Base-by-base conservation (phyloP, 1,140 invertebrate genomes). In the Achroia grisella region DNA sequence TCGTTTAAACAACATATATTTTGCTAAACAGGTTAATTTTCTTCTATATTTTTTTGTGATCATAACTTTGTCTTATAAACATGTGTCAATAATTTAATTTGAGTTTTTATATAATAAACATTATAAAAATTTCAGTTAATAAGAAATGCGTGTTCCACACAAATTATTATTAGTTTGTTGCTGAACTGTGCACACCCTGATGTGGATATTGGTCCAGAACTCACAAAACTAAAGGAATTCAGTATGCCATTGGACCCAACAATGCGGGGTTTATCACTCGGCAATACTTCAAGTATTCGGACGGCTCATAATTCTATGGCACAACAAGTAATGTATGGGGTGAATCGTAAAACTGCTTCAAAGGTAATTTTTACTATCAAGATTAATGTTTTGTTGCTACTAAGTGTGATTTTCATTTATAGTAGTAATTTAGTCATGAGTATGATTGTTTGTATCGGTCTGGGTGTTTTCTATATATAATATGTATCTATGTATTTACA, bases 121-220 rank as follows among this genome's bases (percentile, higher is more conserved):
- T 23, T 23, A 23, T 23, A 6, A 23, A 23, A 23, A 52, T 87
- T 87, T 27, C 66, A 95, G 93, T 95, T 99, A 6, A 99, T 99
- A 63, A 97, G 98, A 70, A 99, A 99, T 90, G 98, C 98, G 0
- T 99, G 98, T 89, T 98, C 98, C 1, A 99, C 98, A 8, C 98
- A 99, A 89, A 98, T 98, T 2, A 97, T 99, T 45, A 87, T 99
- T 11, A 99, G 96, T 80, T 90, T 99, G 42, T 80, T 99, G 17
- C 79, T 99, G 37, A 99, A 99, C 83, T 93, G 94, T 61, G 90
- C 93, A 49, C 95, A 98, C 78, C 63, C 90, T 27, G 97, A 99
- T 81, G 86, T 99, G 36, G 88, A 93, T 40, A 82, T 99, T 28
- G 98, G 98, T 0, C 86, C 90, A n/a, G 97, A 95, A 15, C 87